phyloP scores from a whole-genome alignment of 2,113 vertebrate species.

The Monopterus albus region DNA sequence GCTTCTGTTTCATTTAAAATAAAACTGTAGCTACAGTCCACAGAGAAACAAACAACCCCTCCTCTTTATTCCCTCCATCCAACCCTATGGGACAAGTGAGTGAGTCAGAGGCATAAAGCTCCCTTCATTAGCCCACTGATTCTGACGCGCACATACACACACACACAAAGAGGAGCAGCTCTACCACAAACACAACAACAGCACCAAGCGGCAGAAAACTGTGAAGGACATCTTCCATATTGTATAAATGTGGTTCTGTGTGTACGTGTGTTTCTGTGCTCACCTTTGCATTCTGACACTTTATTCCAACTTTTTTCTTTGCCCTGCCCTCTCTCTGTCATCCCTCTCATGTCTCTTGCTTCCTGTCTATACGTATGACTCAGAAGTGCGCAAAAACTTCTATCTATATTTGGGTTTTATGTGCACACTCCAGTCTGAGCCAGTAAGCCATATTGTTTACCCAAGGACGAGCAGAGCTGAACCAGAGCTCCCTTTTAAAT shows the following conservation, averaged over 20 bases:
- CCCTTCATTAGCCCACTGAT: conserved; percentile 69
- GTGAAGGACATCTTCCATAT: conserved; percentile 46
- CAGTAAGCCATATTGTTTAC: conserved; percentile 63
- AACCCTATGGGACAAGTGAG: conserved; percentile 62
- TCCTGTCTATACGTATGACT: conserved; percentile 69
- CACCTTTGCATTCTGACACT: conserved; percentile 23
- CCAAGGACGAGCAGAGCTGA: conserved; percentile 54
- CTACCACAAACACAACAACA: conserved; percentile 50
- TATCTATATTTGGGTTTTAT: conserved; percentile 29
- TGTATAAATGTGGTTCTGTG: conserved; percentile 19
- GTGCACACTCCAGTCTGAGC: conserved; percentile 46
- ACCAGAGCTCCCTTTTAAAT: conserved; percentile 36
- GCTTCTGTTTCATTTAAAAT: conserved; percentile 22
- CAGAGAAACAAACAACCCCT: conserved; percentile 35
- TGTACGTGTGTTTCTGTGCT: background rate
- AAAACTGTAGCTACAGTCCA: conserved; percentile 1
- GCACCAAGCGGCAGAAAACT: conserved; percentile 30
- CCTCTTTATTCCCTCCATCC: conserved; percentile 45
- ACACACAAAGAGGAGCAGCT: conserved; percentile 31
- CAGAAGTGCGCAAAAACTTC: conserved; percentile 68
- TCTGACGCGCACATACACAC: conserved; percentile 56
- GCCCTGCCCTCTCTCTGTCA: background rate
- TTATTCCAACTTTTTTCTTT: conserved; percentile 11
- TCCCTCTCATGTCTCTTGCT: conserved; percentile 7
- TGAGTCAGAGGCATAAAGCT: conserved; percentile 74